These are phyloP conservation scores for Leistus spinibarbis DNA, from an alignment of 2,888 invertebrate species.

Conservation along the genomic window DNA sequence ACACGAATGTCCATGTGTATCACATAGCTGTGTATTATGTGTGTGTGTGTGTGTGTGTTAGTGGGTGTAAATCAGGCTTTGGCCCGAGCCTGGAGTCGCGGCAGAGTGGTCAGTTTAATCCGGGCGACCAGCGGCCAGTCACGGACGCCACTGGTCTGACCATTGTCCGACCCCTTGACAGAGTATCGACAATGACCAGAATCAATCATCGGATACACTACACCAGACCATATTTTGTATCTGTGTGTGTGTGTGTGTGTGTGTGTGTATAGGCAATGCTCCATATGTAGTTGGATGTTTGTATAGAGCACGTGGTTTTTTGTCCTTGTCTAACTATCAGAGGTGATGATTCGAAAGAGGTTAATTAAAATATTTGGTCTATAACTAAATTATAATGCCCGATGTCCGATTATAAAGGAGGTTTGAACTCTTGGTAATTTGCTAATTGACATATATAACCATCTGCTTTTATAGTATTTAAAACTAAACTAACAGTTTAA, in stretches of 20 bases:
- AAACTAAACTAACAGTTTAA: too few relatives aligned
- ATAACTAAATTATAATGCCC: too few relatives aligned
- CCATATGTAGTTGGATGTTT: too few relatives aligned
- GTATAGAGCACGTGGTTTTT: too few relatives aligned
- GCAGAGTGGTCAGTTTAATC: slow-evolving; percentile 29
- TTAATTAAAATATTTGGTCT: too few relatives aligned
- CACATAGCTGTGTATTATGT: not conserved
- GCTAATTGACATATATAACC: too few relatives aligned
- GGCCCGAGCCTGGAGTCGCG: slow-evolving; percentile 6
- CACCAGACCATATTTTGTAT: not conserved
- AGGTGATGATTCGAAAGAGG: too few relatives aligned
- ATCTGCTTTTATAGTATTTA: too few relatives aligned
- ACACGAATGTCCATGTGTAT: not conserved
- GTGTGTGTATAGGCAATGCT: too few relatives aligned
- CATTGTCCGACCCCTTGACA: slow-evolving; percentile 25
- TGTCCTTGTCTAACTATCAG: too few relatives aligned
- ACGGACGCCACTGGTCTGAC: slow-evolving; percentile 32
- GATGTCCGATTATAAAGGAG: too few relatives aligned
- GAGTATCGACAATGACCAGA: slow-evolving; percentile 34
- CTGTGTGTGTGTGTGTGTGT: not conserved
- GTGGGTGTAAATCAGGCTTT: slow-evolving; percentile 37
- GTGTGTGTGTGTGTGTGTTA: slow-evolving; percentile 10
- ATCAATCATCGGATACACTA: slow-evolving; percentile 16
- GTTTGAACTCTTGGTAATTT: too few relatives aligned
- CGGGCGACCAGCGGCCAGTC: slow-evolving; percentile 29